Percentiles rank a stretch among this genome's conserved stretches.
phyloP scores from a whole-genome alignment of 2,888 invertebrate genomes.

The Nymphalis polychloros region DNA sequence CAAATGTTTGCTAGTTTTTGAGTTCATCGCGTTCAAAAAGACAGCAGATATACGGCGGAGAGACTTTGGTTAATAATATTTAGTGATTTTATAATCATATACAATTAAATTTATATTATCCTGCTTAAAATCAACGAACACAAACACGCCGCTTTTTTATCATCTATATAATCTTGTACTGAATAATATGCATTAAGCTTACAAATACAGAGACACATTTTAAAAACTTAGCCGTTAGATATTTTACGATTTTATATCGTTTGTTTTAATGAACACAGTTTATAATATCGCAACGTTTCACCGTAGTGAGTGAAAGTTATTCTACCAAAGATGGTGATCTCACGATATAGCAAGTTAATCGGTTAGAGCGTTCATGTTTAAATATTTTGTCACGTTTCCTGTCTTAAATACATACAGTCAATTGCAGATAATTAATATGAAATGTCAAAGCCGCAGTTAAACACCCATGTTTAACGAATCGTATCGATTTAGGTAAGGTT shows the following conservation, averaged over 20 bases:
- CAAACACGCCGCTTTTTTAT: not conserved
- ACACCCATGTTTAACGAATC: too few relatives aligned
- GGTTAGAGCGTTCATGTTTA: slow-evolving; percentile 11
- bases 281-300: slow-evolving; percentile 23
- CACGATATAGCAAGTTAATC: slow-evolving; percentile 19
- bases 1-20: too few relatives aligned
- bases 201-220: too few relatives aligned
- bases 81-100: not conserved
- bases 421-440: not conserved
- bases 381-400: slow-evolving; percentile 14
- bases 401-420: not conserved
- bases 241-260: too few relatives aligned
- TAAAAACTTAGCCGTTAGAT: too few relatives aligned
- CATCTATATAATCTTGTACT: too few relatives aligned
- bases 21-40: too few relatives aligned
- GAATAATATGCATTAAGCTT: too few relatives aligned
- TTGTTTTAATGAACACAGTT: not conserved
- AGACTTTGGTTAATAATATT: too few relatives aligned
- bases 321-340: slow-evolving; percentile 25
- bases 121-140: not conserved
- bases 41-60: too few relatives aligned
- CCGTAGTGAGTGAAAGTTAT: slow-evolving; percentile 34
- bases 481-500: too few relatives aligned
- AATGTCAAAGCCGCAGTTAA: not conserved
- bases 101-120: not conserved